These are phyloP conservation scores for Notospermus geniculatus DNA, from an alignment of 1,140 invertebrate genomes.

Conservation along the genomic window DNA sequence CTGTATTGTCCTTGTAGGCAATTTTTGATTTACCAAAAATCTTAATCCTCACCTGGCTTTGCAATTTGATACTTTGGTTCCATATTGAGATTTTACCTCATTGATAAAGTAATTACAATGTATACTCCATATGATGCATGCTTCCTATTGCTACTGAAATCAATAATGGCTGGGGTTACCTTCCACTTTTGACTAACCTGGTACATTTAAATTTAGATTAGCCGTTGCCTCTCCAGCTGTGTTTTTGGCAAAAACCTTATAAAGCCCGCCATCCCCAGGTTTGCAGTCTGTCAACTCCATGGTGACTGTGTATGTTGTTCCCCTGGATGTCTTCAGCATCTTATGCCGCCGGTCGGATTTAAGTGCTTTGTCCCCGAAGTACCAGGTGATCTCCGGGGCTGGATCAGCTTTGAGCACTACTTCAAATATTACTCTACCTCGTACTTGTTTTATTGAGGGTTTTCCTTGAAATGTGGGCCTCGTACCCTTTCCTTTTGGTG, in stretches of 20 bases:
- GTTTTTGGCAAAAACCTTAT: constrained; percentile 96
- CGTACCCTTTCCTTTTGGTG: constrained; percentile 61
- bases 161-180: neutral
- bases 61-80: too few relatives aligned
- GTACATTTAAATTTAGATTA: constrained; percentile 80
- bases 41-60: too few relatives aligned
- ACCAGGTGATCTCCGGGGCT: constrained; percentile 86
- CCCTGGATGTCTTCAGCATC: constrained; percentile 76
- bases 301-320: constrained; percentile 75
- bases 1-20: too few relatives aligned
- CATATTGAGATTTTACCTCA: too few relatives aligned
- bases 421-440: constrained; percentile 89
- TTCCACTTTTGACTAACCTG: neutral
- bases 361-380: constrained; percentile 84
- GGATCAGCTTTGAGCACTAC: constrained; percentile 94
- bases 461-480: constrained; percentile 95
- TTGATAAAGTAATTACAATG: too few relatives aligned
- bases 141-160: neutral
- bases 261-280: constrained; percentile 92
- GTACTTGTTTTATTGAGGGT: constrained; percentile 83
- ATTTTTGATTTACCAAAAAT: too few relatives aligned
- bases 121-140: too few relatives aligned
- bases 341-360: constrained; percentile 90
- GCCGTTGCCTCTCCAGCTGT: constrained; percentile 94
- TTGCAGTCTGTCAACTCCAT: constrained; percentile 91